Percentiles rank a stretch among this genome's conserved stretches.
Evolutionary conservation across 1,140 invertebrate genomes (phyloP).

Genomic region (Bicyclus anynana): DNA sequence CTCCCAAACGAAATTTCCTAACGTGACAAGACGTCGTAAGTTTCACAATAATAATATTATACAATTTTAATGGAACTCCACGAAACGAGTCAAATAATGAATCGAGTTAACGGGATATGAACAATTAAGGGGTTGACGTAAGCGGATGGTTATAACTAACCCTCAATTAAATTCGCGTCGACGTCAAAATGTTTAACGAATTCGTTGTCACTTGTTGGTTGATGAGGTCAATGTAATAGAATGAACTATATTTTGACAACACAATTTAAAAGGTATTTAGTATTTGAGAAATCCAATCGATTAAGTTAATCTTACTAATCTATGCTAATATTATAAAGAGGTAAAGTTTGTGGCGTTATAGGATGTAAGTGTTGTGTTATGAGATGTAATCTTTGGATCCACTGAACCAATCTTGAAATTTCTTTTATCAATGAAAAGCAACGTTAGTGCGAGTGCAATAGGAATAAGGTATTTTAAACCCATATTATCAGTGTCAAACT

Average conservation of each 20-base stretch:
- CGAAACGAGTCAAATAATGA: conserved; percentile 16
- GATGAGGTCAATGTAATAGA: not conserved
- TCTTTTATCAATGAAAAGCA: too few relatives aligned
- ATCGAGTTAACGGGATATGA: conserved; percentile 23
- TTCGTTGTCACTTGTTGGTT: conserved; percentile 8
- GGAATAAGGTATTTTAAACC: too few relatives aligned
- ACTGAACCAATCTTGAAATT: too few relatives aligned
- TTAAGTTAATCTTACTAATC: too few relatives aligned
- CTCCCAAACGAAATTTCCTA: not conserved
- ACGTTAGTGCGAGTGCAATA: too few relatives aligned
- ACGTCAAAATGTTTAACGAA: conserved; percentile 9
- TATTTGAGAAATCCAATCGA: not conserved
- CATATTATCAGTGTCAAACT: too few relatives aligned
- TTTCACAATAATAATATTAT: not conserved
- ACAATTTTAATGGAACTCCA: conserved; percentile 1
- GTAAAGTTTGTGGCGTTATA: too few relatives aligned
- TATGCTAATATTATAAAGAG: too few relatives aligned
- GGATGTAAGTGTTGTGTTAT: too few relatives aligned
- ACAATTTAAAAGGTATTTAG: not conserved
- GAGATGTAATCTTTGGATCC: too few relatives aligned
- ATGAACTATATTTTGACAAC: not conserved
- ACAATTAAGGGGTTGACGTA: conserved; percentile 24
- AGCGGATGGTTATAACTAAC: conserved; percentile 23
- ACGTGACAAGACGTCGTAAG: not conserved
- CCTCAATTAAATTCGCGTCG: conserved; percentile 20